phyloP scores from a whole-genome alignment of 2,888 invertebrate genomes.

The Cryptops parisi region DNA sequence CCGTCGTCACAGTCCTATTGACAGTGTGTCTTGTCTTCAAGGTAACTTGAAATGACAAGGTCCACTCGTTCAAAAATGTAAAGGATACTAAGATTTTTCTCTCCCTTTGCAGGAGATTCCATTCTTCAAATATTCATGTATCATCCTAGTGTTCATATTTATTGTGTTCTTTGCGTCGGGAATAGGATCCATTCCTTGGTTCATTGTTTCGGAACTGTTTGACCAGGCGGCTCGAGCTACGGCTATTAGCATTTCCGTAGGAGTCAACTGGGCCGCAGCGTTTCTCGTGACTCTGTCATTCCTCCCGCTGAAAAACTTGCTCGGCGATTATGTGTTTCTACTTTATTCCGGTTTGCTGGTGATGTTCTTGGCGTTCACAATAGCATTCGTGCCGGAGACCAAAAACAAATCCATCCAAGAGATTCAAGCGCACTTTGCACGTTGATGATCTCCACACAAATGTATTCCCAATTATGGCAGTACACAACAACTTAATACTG shows the following conservation, averaged over 20 bases:
- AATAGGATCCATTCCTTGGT: slow-evolving; percentile 44
- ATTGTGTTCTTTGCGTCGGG: slow-evolving; percentile 83
- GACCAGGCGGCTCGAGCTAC: slow-evolving; percentile 34
- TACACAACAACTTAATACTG: background rate
- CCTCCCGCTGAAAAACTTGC: slow-evolving; percentile 15
- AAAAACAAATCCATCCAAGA: slow-evolving; percentile 2
- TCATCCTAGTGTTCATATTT: slow-evolving; percentile 49
- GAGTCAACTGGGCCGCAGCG: slow-evolving; percentile 31
- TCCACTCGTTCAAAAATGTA: too few relatives aligned
- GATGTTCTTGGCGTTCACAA: background rate
- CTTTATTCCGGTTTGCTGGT: background rate
- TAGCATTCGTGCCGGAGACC: slow-evolving; percentile 1
- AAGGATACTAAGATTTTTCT: too few relatives aligned
- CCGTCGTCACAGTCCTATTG: slow-evolving; percentile 50
- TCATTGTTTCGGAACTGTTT: slow-evolving; percentile 35
- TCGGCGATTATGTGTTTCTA: slow-evolving; percentile 3
- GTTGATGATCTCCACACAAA: too few relatives aligned
- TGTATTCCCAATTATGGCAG: background rate
- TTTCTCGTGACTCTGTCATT: slow-evolving; percentile 30
- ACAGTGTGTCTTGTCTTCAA: slow-evolving; percentile 45
- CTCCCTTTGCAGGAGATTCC: background rate
- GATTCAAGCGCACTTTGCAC: background rate
- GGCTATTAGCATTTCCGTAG: slow-evolving; percentile 36
- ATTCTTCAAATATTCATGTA: background rate
- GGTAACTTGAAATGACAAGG: slow-evolving; percentile 35